Conservation (phyloP, 2,797 vertebrate genomes). For the Chaetophractus vellerosus region DNA sequence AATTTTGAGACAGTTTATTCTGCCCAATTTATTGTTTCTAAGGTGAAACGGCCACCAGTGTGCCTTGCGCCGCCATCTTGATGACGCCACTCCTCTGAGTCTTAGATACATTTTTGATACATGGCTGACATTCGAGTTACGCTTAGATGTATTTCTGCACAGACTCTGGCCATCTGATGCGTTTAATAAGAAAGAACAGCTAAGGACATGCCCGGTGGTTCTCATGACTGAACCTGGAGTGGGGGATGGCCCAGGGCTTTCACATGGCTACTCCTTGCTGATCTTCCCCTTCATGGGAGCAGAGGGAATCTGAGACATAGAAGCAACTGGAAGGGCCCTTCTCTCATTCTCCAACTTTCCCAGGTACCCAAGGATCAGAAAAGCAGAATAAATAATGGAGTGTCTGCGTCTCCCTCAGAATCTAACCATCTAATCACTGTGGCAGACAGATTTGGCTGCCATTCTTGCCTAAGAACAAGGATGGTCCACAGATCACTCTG, state of each 20-base stretch:
- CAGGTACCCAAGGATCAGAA: background rate
- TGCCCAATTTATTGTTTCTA: no score
- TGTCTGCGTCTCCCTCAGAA: background rate
- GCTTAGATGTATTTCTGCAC: conserved; percentile 8
- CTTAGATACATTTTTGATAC: background rate
- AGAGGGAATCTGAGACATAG: background rate
- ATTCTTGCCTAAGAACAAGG: background rate
- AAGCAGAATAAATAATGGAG: background rate
- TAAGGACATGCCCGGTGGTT: background rate
- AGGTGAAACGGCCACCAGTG: no score
- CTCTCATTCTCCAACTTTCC: background rate
- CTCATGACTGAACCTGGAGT: background rate
- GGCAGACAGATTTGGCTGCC: background rate
- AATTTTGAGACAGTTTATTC: no score
- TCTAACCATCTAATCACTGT: background rate
- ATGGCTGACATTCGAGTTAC: background rate
- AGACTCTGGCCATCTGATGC: background rate
- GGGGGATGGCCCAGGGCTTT: background rate
- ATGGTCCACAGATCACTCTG: background rate
- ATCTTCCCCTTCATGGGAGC: background rate
- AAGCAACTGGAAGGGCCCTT: background rate
- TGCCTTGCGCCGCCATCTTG: no score
- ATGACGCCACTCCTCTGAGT: no score
- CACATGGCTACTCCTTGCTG: background rate
- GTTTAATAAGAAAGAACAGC: background rate